Conservation (phyloP, 1,140 invertebrate genomes). For the Archivesica marissinica region DNA sequence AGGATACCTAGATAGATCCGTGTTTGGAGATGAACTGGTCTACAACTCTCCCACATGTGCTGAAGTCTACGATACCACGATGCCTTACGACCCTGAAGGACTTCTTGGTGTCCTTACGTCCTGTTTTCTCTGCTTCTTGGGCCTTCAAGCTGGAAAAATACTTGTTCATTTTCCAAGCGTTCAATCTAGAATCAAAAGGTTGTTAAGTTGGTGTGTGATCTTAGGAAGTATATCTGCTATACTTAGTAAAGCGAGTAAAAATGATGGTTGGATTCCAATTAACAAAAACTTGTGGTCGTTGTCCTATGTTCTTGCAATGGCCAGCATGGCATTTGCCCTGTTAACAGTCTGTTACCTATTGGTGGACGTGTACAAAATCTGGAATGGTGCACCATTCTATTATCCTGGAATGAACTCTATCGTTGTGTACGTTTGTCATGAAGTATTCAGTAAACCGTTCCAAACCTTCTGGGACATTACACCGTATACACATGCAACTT, state of each 20-base stretch:
- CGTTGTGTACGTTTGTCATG: slow-evolving; percentile 92
- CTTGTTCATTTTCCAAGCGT: slow-evolving; percentile 87
- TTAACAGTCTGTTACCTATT: slow-evolving; percentile 90
- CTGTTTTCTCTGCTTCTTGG: slow-evolving; percentile 88
- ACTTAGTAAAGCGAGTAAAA: slow-evolving; percentile 89
- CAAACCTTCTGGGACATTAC: slow-evolving; percentile 88
- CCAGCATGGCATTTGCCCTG: slow-evolving; percentile 88
- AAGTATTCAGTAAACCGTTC: slow-evolving; percentile 90
- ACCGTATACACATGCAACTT: slow-evolving; percentile 87
- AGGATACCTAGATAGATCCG: slow-evolving; percentile 89
- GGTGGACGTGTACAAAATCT: slow-evolving; percentile 90
- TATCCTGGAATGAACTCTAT: slow-evolving; percentile 94
- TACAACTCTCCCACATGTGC: slow-evolving; percentile 89
- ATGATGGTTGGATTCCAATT: slow-evolving; percentile 91
- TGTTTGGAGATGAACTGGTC: slow-evolving; percentile 90
- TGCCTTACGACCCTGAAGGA: slow-evolving; percentile 94
- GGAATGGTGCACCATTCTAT: slow-evolving; percentile 92
- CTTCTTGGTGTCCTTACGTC: slow-evolving; percentile 86
- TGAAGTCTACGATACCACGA: slow-evolving; percentile 87
- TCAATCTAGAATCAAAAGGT: slow-evolving; percentile 88
- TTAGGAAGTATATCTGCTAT: slow-evolving; percentile 85
- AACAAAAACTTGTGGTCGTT: slow-evolving; percentile 96
- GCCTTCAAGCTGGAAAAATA: slow-evolving; percentile 88
- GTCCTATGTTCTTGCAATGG: slow-evolving; percentile 92
- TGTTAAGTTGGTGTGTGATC: slow-evolving; percentile 84